phyloP scores from a whole-genome alignment of 2,113 vertebrate species.

The Rhadina sibilatrix region DNA sequence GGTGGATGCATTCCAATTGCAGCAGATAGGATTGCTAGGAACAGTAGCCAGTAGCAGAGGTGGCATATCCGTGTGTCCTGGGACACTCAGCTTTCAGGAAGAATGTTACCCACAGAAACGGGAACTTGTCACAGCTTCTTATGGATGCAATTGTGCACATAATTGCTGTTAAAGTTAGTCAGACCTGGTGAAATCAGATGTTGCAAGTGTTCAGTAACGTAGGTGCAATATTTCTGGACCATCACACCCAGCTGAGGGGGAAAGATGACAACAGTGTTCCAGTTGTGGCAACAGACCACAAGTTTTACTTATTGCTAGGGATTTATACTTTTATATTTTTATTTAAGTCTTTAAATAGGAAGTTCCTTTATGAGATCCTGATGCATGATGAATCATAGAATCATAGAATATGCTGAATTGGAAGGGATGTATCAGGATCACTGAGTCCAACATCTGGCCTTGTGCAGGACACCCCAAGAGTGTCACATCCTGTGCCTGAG shows the following conservation, averaged over 20 bases:
- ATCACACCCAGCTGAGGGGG: background rate
- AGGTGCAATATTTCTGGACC: background rate
- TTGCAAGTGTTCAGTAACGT: background rate
- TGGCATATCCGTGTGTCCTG: background rate
- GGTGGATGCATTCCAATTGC: background rate
- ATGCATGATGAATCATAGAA: background rate
- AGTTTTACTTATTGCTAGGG: background rate
- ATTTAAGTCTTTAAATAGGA: background rate
- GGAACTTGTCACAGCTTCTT: background rate
- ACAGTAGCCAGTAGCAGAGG: rapidly evolving
- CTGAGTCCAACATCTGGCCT: background rate
- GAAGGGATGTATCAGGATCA: background rate
- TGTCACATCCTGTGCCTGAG: background rate
- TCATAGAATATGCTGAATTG: background rate
- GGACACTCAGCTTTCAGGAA: background rate
- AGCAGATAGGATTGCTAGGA: background rate
- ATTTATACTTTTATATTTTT: background rate
- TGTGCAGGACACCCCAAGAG: background rate
- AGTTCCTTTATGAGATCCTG: background rate
- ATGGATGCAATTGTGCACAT: background rate
- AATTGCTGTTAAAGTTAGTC: background rate
- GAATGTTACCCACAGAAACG: background rate
- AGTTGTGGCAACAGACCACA: background rate
- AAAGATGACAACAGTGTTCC: background rate
- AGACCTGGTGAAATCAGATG: background rate